Percentiles rank a stretch among this genome's conserved stretches.
Evolutionary conservation across 2,888 invertebrate species (phyloP).

Genomic region (Gasteruption jaculator): DNA sequence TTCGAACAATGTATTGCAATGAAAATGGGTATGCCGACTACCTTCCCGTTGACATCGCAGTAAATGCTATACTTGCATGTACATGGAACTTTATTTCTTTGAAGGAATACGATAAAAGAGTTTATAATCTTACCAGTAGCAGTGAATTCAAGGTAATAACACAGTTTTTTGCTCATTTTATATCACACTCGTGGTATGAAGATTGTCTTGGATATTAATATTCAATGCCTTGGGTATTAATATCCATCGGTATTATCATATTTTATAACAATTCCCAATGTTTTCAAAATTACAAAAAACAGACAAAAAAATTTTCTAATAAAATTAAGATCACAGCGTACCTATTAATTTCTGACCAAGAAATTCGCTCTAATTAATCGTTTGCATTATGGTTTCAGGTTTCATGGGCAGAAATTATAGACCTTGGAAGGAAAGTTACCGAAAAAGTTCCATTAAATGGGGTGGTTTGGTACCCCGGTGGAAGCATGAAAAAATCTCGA

Average conservation of each 20-base stretch:
- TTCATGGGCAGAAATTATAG: slow-evolving; percentile 86
- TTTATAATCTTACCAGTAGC: slow-evolving; percentile 76
- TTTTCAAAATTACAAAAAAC: not conserved
- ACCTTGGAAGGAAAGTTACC: slow-evolving; percentile 72
- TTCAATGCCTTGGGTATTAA: too few species aligned
- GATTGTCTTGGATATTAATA: too few species aligned
- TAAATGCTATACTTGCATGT: slow-evolving; percentile 67
- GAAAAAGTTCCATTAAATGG: slow-evolving; percentile 82
- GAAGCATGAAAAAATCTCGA: slow-evolving; percentile 78
- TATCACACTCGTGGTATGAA: too few species aligned
- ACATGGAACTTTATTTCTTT: slow-evolving; percentile 64
- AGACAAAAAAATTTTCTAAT: not conserved
- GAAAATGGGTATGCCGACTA: slow-evolving; percentile 74
- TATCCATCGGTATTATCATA: too few species aligned
- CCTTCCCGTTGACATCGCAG: slow-evolving; percentile 75
- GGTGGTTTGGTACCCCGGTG: slow-evolving; percentile 82
- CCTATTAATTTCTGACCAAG: not conserved
- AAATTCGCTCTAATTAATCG: too few species aligned
- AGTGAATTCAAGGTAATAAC: slow-evolving; percentile 65
- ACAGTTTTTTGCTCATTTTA: not conserved
- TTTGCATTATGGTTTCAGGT: too few species aligned
- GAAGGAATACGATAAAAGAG: slow-evolving; percentile 55
- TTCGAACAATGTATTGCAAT: slow-evolving; percentile 84
- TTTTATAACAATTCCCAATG: too few species aligned
- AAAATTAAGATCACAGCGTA: not conserved